Evolutionary conservation across 2,888 invertebrate genomes (phyloP).

Genomic region (Eilema depressum): DNA sequence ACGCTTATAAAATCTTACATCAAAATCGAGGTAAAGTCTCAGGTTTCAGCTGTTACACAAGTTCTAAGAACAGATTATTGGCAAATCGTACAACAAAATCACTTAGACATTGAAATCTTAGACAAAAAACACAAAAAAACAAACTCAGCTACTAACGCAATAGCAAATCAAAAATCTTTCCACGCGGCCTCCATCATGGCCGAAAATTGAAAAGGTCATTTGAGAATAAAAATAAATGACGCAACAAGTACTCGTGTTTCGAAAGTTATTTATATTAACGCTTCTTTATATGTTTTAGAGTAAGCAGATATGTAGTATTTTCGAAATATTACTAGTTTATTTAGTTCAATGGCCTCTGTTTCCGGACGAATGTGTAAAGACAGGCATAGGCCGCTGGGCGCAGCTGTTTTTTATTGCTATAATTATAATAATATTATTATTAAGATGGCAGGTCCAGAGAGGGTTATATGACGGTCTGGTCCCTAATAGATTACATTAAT

Average conservation of each 20-base stretch:
- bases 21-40: not conserved
- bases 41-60: not conserved
- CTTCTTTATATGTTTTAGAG: not conserved
- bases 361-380: slow-evolving; percentile 2
- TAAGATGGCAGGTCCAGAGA: not conserved
- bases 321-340: not conserved
- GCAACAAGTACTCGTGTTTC: slow-evolving; percentile 35
- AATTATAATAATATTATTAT: not conserved
- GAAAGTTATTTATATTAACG: slow-evolving; percentile 43
- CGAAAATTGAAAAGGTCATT: slow-evolving; percentile 40
- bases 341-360: slow-evolving; percentile 7
- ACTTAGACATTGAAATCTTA: not conserved
- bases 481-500: not conserved
- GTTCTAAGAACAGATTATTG: not conserved
- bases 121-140: slow-evolving; percentile 7
- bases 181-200: slow-evolving; percentile 31
- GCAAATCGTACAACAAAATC: not conserved
- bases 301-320: slow-evolving; percentile 1
- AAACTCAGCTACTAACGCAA: slow-evolving; percentile 4
- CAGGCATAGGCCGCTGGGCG: not conserved
- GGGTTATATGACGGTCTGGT: not conserved
- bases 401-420: not conserved
- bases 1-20: not conserved
- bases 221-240: slow-evolving; percentile 45
- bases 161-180: slow-evolving; percentile 42